Base-by-base conservation (phyloP, 2,797 vertebrate genomes). In the Sebastes oblongus region DNA sequence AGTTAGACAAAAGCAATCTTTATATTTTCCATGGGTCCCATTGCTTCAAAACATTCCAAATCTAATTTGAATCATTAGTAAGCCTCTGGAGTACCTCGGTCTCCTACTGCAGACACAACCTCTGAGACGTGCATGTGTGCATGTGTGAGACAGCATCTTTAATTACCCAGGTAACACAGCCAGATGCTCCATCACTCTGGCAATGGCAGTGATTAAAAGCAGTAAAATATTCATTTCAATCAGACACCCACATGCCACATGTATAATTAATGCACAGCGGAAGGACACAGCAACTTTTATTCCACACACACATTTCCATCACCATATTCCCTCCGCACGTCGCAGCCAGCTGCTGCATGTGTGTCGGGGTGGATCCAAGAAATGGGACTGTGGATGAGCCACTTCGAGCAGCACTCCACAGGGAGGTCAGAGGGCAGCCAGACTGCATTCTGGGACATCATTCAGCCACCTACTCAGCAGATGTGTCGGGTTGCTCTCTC, bases 211-310 rank as follows among this genome's bases (percentile, higher is more conserved):
- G 93, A 94, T 94, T 94, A 94, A 93, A 93, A 93, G 89, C 87
- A 93, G 91, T 93, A 92, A 94, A 93, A 94, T 93, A 94, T 94
- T 94, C 91, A 93, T 94, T 93, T 93, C 92, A 93, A 92, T 94
- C 92, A 93, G 93, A 94, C 91, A 87, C 93, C 93, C 93, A 93
- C 93, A 93, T 92, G 91, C 92, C 88, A 93, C 93, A 91, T 93
- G 87, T 90, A 92, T 94, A 94, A 94, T 94, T 94, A 93, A 94
- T 93, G 91, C 82, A 75, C 88, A 89, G 83, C 32, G 85, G 92
- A 93, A 93, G 88, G 91, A 93, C 91, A 78, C 46, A 30, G 85
- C 77, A 90, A 92, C 85, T 91, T 93, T 86, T 88, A 81, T 82
- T 62, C 64, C 30, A 46, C 81, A 77, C 75, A 80, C 30, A 52